Evolutionary conservation across 2,888 invertebrate species (phyloP), one percentile per base, ranked within the genome.

Genomic region (Meganola albula): DNA sequence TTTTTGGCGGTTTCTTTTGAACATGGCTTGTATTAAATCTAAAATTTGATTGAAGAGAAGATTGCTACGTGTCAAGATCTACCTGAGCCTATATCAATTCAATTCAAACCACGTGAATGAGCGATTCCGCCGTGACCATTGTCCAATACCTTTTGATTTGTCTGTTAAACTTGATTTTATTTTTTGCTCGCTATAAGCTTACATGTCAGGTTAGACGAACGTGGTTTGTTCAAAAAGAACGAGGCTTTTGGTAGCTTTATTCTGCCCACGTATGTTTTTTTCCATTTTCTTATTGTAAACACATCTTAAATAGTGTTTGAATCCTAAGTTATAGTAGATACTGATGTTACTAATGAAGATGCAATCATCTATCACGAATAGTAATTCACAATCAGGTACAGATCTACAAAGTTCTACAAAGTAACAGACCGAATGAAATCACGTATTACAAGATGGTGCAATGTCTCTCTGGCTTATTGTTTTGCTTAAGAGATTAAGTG

Each of bases 101-200:
- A 64, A 71, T 66, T 39, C 49, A 37, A 65, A 55, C 64, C 58
- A 60, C 60, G 45, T 57, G 47, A 44, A 58, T 63, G 69, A 71
- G 62, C 58, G 69, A 70, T 70, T 63, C 57, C 56, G 64, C 63
- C 74, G 66, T 83, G 84, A 85, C 84, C 84, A 83, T 85, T 85
- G 84, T 85, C 85, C 85, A 76, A 82, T 57, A 38, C 59, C 79
- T 72, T 84, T 84, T 79, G 84, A 84, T 84, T 75, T 74, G 64
- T 60, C 59, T 57, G 52, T 58, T 59, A 57, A 63, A 60, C 53
- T 59, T 47, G 53, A 47, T 63, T 60, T 58, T 57, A 48, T 65
- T 63, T 66, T 70, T 67, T 66, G 57, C 59, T 45, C 50, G 40
- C 63, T 56, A 70, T 74, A 70, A 59, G 58, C 48, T 46, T 53